Conservation (phyloP, 2,888 invertebrate species). For the Cremastinae sp. region DNA sequence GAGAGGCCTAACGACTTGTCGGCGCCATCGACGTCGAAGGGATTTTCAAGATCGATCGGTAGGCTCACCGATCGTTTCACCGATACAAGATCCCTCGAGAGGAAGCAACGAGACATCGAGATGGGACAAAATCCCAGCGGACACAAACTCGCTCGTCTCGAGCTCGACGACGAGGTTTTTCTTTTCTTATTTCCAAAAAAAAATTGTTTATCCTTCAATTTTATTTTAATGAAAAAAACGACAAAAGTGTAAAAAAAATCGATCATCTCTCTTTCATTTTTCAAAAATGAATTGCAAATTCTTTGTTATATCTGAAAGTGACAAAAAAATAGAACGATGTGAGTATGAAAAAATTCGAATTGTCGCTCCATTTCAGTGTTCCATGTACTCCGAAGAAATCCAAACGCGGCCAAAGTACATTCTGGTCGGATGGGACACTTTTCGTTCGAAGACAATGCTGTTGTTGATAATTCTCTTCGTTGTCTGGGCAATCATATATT, state of each 20-base stretch:
- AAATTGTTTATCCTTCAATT: not conserved
- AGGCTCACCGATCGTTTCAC: constrained; percentile 27
- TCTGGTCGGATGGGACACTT: constrained; percentile 80
- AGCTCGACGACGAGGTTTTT: constrained; percentile 65
- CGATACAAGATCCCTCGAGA: constrained; percentile 16
- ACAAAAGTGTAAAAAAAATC: too few species aligned
- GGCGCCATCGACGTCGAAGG: constrained; percentile 52
- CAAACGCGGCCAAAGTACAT: constrained; percentile 68
- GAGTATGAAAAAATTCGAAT: too few species aligned
- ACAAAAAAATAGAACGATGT: too few species aligned
- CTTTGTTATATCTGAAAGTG: too few species aligned
- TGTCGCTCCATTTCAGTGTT: constrained; percentile 53
- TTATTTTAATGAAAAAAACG: too few species aligned
- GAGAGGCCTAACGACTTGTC: constrained; percentile 33
- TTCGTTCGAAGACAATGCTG: constrained; percentile 78
- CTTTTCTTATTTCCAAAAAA: constrained; percentile 29
- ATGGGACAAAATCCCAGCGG: constrained; percentile 67
- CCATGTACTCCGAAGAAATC: constrained; percentile 57
- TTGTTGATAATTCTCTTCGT: constrained; percentile 77
- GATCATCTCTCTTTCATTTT: not conserved
- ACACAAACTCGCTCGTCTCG: constrained; percentile 63
- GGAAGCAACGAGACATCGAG: constrained; percentile 62
- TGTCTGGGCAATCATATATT: constrained; percentile 81
- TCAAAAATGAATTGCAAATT: not conserved
- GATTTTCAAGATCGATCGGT: constrained; percentile 25